phyloP scores from a whole-genome alignment of 2,113 vertebrate genomes.

The Megaceryle torquata region DNA sequence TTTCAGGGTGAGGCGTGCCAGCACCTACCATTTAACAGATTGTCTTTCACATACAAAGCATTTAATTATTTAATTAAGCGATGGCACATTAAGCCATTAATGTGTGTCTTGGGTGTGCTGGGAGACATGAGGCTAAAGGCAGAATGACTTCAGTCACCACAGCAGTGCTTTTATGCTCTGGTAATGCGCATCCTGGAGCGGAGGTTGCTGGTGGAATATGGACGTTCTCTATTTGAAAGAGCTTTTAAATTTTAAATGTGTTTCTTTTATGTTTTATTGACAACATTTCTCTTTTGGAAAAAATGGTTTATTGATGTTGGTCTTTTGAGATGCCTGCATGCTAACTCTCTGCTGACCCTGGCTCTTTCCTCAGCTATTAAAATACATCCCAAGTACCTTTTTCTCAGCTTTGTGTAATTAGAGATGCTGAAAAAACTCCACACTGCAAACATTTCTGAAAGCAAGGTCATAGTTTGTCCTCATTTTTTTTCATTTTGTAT shows the following conservation, averaged over 20 bases:
- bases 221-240: background rate
- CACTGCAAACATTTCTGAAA: background rate
- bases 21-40: constrained; percentile 20
- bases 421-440: background rate
- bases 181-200: constrained; percentile 3
- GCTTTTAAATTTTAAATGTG: background rate
- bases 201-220: background rate
- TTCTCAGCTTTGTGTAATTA: background rate
- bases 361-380: background rate
- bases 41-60: background rate
- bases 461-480: background rate
- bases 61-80: constrained; percentile 49
- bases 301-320: background rate
- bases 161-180: constrained; percentile 11
- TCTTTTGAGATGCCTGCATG: background rate
- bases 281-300: background rate
- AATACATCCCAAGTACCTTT: background rate
- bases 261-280: constrained; percentile 25
- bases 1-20: background rate
- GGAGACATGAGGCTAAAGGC: background rate
- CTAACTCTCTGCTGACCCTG: background rate
- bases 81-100: background rate
- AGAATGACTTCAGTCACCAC: background rate
- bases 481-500: background rate
- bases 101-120: background rate